These are phyloP conservation scores for Ephialtes manifestator DNA, from an alignment of 2,888 invertebrate genomes.

Conservation along the genomic window DNA sequence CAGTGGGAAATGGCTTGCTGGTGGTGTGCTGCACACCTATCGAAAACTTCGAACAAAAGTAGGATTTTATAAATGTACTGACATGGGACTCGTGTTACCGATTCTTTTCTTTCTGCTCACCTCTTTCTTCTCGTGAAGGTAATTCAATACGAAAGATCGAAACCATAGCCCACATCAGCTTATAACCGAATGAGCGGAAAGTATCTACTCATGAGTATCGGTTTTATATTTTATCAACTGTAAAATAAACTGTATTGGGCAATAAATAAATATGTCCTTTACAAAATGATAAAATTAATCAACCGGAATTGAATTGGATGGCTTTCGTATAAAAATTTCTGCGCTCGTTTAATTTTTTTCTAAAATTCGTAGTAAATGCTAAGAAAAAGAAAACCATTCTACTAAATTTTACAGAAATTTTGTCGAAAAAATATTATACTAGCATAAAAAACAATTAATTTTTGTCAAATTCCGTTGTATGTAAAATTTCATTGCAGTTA, in stretches of 20 bases:
- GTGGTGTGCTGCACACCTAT: slow-evolving; percentile 22
- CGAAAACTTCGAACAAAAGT: slow-evolving; percentile 40
- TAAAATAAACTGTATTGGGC: not conserved
- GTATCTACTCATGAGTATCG: not conserved
- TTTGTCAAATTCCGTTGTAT: too few species aligned
- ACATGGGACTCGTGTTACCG: slow-evolving; percentile 2
- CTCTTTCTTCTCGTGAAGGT: slow-evolving; percentile 9
- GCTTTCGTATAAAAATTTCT: too few species aligned
- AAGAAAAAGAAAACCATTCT: not conserved
- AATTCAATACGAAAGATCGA: slow-evolving; percentile 41
- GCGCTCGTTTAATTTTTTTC: too few species aligned
- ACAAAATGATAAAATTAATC: too few species aligned
- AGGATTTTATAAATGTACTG: slow-evolving; percentile 47
- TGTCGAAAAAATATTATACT: too few species aligned
- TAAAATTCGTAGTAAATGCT: too few species aligned
- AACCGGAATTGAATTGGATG: too few species aligned
- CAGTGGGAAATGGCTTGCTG: slow-evolving; percentile 42
- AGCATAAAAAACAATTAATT: too few species aligned
- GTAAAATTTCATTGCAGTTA: too few species aligned
- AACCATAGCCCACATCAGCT: slow-evolving; percentile 15
- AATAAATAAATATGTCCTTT: not conserved
- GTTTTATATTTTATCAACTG: not conserved
- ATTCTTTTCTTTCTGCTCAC: not conserved
- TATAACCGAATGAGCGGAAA: slow-evolving; percentile 25
- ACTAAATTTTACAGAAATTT: not conserved